Evolutionary conservation across 2,888 invertebrate species (phyloP).

Genomic region (Sthenelais limicola): DNA sequence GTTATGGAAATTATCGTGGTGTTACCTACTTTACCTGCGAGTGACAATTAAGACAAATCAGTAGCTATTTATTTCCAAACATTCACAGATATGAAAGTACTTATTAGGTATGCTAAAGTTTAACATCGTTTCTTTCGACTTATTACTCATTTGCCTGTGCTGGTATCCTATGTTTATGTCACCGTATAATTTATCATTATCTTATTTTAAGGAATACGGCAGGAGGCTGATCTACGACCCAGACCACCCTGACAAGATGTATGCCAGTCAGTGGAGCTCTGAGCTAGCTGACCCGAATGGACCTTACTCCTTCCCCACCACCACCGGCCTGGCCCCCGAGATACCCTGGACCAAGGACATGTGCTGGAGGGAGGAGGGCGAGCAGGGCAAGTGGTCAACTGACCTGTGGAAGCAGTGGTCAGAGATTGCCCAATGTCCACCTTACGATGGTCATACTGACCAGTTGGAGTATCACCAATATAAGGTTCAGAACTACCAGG

Average conservation of each 20-base stretch:
- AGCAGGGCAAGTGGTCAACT: slow-evolving; percentile 54
- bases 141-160: no score
- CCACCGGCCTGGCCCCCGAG: slow-evolving; percentile 48
- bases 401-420: slow-evolving; percentile 54
- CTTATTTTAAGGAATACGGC: slow-evolving; percentile 49
- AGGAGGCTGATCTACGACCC: slow-evolving; percentile 53
- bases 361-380: slow-evolving; percentile 51
- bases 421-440: slow-evolving; percentile 46
- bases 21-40: no score
- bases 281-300: slow-evolving; percentile 52
- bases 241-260: slow-evolving; percentile 55
- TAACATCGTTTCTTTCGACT: no score
- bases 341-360: slow-evolving; percentile 52
- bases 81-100: no score
- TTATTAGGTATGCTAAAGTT: no score
- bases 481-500: slow-evolving; percentile 51
- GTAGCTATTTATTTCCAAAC: no score
- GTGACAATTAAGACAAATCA: no score
- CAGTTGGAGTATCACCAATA: slow-evolving; percentile 53
- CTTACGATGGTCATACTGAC: slow-evolving; percentile 52
- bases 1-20: no score
- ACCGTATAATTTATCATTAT: no score
- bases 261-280: slow-evolving; percentile 51
- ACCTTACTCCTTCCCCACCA: slow-evolving; percentile 52
- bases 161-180: no score